Conservation (phyloP, 2,113 vertebrate genomes). For the Chitala chitala region DNA sequence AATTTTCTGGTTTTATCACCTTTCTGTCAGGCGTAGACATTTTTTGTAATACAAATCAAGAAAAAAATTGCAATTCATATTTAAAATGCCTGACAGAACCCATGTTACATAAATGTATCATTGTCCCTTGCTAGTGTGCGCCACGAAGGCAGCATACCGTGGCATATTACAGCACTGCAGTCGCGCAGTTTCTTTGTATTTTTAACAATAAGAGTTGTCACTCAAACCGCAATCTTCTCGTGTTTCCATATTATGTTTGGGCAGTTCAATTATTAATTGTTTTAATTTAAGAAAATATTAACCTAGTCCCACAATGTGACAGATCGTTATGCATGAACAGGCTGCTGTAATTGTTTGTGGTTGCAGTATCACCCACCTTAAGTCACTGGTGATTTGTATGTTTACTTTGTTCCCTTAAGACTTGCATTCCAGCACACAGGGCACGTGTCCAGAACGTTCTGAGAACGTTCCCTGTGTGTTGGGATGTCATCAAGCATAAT, state of each 20-base stretch:
- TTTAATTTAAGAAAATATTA: slow-evolving; percentile 56
- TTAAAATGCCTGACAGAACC: too few species aligned
- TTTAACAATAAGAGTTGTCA: slow-evolving; percentile 47
- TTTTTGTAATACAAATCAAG: too few species aligned
- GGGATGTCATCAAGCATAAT: too few species aligned
- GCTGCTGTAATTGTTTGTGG: background rate
- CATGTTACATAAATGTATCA: too few species aligned
- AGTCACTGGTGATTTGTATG: too few species aligned
- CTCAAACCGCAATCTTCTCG: slow-evolving; percentile 50
- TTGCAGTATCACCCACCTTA: background rate
- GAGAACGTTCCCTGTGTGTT: too few species aligned
- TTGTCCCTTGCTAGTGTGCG: too few species aligned
- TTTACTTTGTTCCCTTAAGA: background rate
- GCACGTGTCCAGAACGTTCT: too few species aligned
- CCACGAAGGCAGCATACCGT: slow-evolving; percentile 22
- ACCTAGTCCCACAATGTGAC: slow-evolving; percentile 50
- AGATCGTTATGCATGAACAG: background rate
- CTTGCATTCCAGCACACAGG: background rate
- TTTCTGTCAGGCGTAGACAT: too few species aligned
- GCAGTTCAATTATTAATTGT: slow-evolving; percentile 47
- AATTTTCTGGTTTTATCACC: too few species aligned
- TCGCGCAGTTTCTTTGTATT: slow-evolving; percentile 49
- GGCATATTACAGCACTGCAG: slow-evolving; percentile 51
- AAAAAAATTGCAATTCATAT: too few species aligned
- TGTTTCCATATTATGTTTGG: slow-evolving; percentile 49